These are phyloP conservation scores for Apotomis turbidana DNA, from an alignment of 2,888 invertebrate genomes.

Conservation along the genomic window DNA sequence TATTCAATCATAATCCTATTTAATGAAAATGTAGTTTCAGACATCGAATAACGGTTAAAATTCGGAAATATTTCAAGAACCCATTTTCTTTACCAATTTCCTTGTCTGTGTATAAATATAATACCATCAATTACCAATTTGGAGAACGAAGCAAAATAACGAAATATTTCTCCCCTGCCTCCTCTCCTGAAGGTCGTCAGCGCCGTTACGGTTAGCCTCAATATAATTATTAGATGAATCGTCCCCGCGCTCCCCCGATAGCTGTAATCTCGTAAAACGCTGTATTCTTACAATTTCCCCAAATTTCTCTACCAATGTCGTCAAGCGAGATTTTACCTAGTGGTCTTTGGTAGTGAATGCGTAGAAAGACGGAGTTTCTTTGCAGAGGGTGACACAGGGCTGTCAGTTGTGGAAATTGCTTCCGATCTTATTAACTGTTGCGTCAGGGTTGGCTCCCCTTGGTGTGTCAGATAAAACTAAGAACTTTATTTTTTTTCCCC, in stretches of 20 bases:
- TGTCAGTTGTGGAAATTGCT: conserved; percentile 61
- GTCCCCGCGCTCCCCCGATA: conserved; percentile 50
- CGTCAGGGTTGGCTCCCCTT: conserved; percentile 48
- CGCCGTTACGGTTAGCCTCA: conserved; percentile 50
- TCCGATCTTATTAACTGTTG: conserved; percentile 63
- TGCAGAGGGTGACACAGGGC: conserved; percentile 51
- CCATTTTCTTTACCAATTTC: neutral
- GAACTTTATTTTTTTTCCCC: too few relatives aligned
- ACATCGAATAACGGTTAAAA: too few relatives aligned
- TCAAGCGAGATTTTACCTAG: conserved; percentile 47
- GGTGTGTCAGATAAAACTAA: conserved; percentile 9
- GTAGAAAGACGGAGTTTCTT: conserved; percentile 31
- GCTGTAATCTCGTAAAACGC: conserved; percentile 58
- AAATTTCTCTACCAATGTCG: conserved; percentile 30
- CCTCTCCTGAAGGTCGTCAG: conserved; percentile 15
- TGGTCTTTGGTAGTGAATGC: conserved; percentile 25
- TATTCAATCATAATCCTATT: too few relatives aligned
- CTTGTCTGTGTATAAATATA: neutral
- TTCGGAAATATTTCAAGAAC: neutral
- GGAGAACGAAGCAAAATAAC: neutral
- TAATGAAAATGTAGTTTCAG: too few relatives aligned
- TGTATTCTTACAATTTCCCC: conserved; percentile 54
- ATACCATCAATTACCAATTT: conserved; percentile 21
- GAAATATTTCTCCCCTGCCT: conserved; percentile 4
- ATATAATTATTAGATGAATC: conserved; percentile 62